Percentiles rank a stretch among this genome's conserved stretches.
These are phyloP conservation scores for Syrista parreyssii DNA, from an alignment of 2,888 invertebrate genomes.

Conservation along the genomic window DNA sequence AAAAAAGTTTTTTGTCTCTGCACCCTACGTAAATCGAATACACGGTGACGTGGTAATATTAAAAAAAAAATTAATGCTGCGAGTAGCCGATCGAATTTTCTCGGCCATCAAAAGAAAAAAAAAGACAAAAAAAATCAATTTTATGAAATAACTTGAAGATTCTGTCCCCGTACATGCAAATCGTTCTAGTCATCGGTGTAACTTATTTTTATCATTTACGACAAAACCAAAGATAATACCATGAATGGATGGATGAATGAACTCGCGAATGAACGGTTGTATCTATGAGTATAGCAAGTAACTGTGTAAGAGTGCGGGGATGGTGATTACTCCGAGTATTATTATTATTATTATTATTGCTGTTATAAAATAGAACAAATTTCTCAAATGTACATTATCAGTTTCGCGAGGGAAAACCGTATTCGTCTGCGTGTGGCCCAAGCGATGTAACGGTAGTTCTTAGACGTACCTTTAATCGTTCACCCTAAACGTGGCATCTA, in stretches of 20 bases:
- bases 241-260: background rate
- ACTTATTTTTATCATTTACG: background rate
- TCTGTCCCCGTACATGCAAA: background rate
- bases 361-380: background rate
- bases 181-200: background rate
- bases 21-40: slow-evolving; percentile 43
- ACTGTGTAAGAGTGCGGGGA: background rate
- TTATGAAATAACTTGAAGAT: background rate
- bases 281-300: background rate
- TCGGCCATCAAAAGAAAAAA: background rate
- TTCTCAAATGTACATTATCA: background rate
- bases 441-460: background rate
- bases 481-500: background rate
- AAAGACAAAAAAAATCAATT: background rate
- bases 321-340: background rate
- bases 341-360: background rate
- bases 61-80: slow-evolving; percentile 34
- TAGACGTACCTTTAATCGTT: background rate
- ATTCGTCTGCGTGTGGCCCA: slow-evolving; percentile 47
- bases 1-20: slow-evolving; percentile 19
- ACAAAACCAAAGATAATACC: background rate
- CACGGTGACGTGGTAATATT: slow-evolving; percentile 52
- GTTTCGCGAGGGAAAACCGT: slow-evolving; percentile 9
- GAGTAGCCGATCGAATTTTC: slow-evolving; percentile 42
- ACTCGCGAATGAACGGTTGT: background rate